These are phyloP conservation scores for Bhutanitis thaidina DNA, from an alignment of 2,888 invertebrate genomes.

Conservation along the genomic window DNA sequence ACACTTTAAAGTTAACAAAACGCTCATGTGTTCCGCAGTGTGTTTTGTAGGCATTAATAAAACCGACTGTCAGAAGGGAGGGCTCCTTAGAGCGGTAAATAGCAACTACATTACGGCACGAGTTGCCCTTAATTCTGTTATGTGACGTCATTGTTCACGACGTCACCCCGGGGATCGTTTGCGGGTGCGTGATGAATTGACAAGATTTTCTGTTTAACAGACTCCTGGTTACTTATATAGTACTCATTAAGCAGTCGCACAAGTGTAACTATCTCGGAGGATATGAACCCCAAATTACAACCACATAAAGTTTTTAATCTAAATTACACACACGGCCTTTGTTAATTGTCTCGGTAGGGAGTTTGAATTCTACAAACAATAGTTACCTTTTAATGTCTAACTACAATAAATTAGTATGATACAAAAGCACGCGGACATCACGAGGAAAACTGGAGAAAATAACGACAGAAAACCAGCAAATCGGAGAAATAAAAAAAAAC, in stretches of 20 bases:
- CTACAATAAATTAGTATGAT: no score
- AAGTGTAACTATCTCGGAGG: background rate
- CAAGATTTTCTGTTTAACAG: conserved; percentile 23
- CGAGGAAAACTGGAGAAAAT: no score
- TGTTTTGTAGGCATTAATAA: conserved; percentile 32
- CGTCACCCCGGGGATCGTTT: conserved; percentile 19
- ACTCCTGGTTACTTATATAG: conserved; percentile 14
- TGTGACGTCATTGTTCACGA: conserved; percentile 29
- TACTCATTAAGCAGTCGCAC: conserved; percentile 11
- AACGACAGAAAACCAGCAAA: no score
- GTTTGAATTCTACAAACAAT: no score
- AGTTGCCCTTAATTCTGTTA: conserved; percentile 25
- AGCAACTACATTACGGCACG: conserved; percentile 28
- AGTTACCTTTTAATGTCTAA: no score
- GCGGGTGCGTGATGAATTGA: conserved; percentile 20
- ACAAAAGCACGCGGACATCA: no score
- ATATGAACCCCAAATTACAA: background rate
- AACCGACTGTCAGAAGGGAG: conserved; percentile 30
- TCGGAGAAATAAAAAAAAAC: no score
- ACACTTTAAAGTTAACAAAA: conserved; percentile 21
- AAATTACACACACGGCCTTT: no score
- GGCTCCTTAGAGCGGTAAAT: conserved; percentile 22
- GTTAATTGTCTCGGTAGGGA: no score
- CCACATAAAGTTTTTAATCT: no score
- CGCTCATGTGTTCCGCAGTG: conserved; percentile 13